These are phyloP conservation scores for Lithophane leautieri DNA, from an alignment of 2,888 invertebrate species.

Conservation along the genomic window DNA sequence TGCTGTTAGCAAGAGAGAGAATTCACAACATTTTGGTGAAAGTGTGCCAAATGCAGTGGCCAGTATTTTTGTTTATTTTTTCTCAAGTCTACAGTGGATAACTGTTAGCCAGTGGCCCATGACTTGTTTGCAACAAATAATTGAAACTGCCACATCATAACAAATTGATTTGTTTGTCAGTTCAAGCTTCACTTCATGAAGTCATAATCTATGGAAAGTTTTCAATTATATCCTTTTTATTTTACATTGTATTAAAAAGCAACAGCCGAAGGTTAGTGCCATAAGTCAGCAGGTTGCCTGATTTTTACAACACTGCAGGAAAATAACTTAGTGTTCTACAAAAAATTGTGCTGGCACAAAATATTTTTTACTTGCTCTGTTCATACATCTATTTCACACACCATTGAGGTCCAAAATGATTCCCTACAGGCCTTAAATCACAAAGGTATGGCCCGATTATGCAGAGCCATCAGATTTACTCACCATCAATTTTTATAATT, in stretches of 20 bases:
- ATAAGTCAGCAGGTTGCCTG: not conserved
- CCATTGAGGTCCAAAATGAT: not conserved
- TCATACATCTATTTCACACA: not conserved
- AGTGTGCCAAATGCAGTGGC: slow-evolving; percentile 47
- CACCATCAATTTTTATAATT: not conserved
- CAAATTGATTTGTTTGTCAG: slow-evolving; percentile 6
- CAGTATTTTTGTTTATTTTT: slow-evolving; percentile 36
- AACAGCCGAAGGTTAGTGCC: not conserved
- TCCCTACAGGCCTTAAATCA: not conserved
- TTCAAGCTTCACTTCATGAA: slow-evolving; percentile 19
- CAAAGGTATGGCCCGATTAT: too few species aligned
- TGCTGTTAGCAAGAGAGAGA: slow-evolving; percentile 18
- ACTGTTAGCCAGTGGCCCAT: slow-evolving; percentile 33
- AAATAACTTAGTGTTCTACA: not conserved
- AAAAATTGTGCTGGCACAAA: not conserved
- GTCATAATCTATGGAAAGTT: not conserved
- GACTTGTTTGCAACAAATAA: slow-evolving; percentile 34
- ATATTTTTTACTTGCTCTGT: not conserved
- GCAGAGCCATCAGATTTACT: not conserved
- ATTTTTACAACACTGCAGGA: not conserved
- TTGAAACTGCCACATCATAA: slow-evolving; percentile 14
- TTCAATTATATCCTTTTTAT: not conserved
- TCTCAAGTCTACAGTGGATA: slow-evolving; percentile 17
- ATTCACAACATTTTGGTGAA: slow-evolving; percentile 42
- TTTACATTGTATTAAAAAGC: not conserved